Conservation (phyloP, 2,113 vertebrate species). For the Corythoichthys haematopterus region DNA sequence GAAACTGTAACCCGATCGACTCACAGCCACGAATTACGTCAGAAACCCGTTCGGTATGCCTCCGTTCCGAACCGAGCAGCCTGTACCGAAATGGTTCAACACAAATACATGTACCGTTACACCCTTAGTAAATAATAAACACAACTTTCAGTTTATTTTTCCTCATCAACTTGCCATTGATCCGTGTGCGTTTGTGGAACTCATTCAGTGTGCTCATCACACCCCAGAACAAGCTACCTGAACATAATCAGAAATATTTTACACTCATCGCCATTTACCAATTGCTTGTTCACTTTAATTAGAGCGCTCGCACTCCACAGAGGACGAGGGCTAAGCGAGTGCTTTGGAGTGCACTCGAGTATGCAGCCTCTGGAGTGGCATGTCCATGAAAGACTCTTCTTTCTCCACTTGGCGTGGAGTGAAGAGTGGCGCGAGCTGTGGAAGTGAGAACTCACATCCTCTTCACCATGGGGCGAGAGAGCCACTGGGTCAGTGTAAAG, state of each 20-base stretch:
- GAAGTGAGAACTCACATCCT: constrained; percentile 64
- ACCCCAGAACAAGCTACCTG: constrained; percentile 35
- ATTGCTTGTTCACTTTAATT: constrained; percentile 56
- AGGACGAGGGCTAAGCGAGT: constrained; percentile 50
- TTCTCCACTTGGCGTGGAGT: constrained; percentile 44
- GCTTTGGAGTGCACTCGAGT: constrained; percentile 54
- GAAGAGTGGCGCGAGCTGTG: constrained; percentile 51
- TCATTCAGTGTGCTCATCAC: constrained; percentile 11
- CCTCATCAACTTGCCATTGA: constrained; percentile 3
- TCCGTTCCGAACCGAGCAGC: no score
- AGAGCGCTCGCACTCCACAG: constrained; percentile 50
- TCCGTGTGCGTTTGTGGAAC: constrained; percentile 2
- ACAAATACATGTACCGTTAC: no score
- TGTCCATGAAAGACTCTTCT: constrained; percentile 67
- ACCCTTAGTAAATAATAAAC: not conserved
- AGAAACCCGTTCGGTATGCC: no score
- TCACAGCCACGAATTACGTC: no score
- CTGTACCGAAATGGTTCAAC: no score
- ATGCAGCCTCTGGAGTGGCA: constrained; percentile 55
- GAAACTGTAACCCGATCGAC: no score
- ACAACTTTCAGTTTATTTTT: not conserved
- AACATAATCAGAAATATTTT: constrained; percentile 60
- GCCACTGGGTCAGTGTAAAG: constrained; percentile 58
- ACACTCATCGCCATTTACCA: constrained; percentile 51
- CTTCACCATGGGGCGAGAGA: constrained; percentile 59